Evolutionary conservation across 2,797 vertebrate genomes (phyloP).

Genomic region (Lacerta viridis): DNA sequence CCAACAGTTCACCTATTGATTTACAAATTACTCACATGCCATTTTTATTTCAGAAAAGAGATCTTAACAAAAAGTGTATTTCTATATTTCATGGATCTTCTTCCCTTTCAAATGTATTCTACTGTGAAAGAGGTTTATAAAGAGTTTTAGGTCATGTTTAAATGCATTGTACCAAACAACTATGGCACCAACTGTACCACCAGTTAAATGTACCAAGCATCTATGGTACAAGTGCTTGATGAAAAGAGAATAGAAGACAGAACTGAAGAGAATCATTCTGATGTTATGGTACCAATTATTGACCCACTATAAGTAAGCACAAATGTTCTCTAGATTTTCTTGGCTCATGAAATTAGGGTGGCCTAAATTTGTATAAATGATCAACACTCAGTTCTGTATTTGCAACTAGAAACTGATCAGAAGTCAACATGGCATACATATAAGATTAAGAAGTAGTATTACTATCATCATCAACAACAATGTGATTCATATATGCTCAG

Average conservation of each 20-base stretch:
- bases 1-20: conserved; percentile 13
- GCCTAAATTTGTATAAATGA: conserved; percentile 13
- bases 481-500: background rate
- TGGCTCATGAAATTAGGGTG: background rate
- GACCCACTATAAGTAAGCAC: conserved; percentile 6
- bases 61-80: background rate
- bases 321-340: background rate
- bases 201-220: background rate
- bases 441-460: background rate
- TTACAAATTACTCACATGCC: conserved; percentile 18
- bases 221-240: background rate
- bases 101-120: conserved; percentile 9
- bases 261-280: background rate
- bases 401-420: background rate
- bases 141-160: conserved; percentile 11
- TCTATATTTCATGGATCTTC: conserved; percentile 25
- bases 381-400: background rate
- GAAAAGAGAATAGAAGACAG: background rate
- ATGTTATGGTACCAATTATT: background rate
- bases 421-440: background rate
- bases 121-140: background rate
- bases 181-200: background rate
- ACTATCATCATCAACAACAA: too few relatives aligned
- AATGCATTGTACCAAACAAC: conserved; percentile 7
- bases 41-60: background rate